Percentiles rank a stretch among this genome's conserved stretches.
Conservation (phyloP, 2,888 invertebrate species). For the Apamea anceps region DNA sequence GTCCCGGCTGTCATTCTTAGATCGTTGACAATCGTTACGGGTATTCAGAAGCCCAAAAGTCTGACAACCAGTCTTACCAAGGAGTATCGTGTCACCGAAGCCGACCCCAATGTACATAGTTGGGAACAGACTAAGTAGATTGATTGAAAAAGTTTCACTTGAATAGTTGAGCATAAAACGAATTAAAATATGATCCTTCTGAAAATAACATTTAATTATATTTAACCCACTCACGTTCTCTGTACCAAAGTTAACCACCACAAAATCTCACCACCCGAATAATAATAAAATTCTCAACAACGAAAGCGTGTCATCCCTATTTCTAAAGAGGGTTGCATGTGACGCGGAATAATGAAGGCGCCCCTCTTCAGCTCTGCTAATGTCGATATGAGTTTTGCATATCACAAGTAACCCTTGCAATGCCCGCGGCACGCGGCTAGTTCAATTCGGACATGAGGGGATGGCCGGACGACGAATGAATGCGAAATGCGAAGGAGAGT, state of each 20-base stretch:
- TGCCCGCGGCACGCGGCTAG: conserved; percentile 44
- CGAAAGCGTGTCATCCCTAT: conserved; percentile 76
- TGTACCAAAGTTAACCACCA: neutral
- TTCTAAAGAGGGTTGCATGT: conserved; percentile 80
- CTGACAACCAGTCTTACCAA: too few species aligned
- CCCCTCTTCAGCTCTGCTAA: conserved; percentile 74
- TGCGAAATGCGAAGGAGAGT: conserved; percentile 31
- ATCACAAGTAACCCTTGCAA: conserved; percentile 63
- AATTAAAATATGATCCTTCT: neutral
- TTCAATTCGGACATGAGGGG: conserved; percentile 45
- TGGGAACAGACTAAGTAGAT: too few species aligned
- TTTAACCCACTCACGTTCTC: neutral
- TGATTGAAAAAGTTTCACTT: too few species aligned
- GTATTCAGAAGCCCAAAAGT: too few species aligned
- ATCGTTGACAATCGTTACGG: too few species aligned
- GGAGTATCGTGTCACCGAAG: too few species aligned
- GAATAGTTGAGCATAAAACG: neutral
- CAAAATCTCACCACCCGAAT: neutral
- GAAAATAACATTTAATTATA: neutral
- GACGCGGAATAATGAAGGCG: conserved; percentile 85
- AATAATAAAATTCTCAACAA: conserved; percentile 22
- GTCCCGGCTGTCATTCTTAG: too few species aligned
- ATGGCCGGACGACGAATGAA: conserved; percentile 24
- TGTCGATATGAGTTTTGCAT: conserved; percentile 83
- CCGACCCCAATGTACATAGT: too few species aligned